Percentiles rank a stretch among this genome's conserved stretches.
These are phyloP conservation scores for Enchytraeus crypticus DNA, from an alignment of 2,888 invertebrate genomes.

Conservation along the genomic window DNA sequence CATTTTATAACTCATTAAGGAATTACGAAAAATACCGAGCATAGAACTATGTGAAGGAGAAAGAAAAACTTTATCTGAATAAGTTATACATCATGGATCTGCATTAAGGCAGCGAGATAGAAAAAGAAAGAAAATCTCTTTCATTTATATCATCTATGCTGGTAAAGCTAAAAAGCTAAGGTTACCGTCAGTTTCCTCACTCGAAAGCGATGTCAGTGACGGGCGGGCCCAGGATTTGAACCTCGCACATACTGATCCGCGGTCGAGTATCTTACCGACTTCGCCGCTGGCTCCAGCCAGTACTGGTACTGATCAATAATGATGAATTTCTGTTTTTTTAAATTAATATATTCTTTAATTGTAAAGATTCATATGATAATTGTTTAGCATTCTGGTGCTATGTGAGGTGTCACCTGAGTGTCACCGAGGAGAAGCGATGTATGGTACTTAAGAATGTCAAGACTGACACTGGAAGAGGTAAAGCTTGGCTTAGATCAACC, in stretches of 20 bases:
- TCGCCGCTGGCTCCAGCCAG: background rate
- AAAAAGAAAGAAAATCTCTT: no score
- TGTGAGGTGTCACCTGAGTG: slow-evolving; percentile 62
- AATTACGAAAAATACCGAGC: no score
- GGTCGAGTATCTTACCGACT: background rate
- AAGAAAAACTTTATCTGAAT: no score
- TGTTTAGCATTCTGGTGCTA: slow-evolving; percentile 49
- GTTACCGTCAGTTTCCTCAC: background rate
- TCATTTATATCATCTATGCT: no score
- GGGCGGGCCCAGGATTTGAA: no score
- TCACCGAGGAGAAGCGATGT: slow-evolving; percentile 61
- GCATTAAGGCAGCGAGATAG: no score
- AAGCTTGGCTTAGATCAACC: slow-evolving; percentile 79
- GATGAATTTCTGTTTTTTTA: background rate
- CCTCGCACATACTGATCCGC: no score
- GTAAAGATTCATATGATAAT: background rate
- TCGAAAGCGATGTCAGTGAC: background rate
- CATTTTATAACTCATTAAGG: no score
- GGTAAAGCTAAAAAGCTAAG: no score
- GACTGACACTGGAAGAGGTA: slow-evolving; percentile 70
- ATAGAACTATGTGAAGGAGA: no score
- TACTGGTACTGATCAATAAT: background rate
- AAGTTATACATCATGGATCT: no score
- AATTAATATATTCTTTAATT: background rate
- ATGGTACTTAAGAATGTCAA: slow-evolving; percentile 59